These are phyloP conservation scores for Megaleporinus macrocephalus DNA, from an alignment of 2,113 vertebrate genomes.

Conservation along the genomic window DNA sequence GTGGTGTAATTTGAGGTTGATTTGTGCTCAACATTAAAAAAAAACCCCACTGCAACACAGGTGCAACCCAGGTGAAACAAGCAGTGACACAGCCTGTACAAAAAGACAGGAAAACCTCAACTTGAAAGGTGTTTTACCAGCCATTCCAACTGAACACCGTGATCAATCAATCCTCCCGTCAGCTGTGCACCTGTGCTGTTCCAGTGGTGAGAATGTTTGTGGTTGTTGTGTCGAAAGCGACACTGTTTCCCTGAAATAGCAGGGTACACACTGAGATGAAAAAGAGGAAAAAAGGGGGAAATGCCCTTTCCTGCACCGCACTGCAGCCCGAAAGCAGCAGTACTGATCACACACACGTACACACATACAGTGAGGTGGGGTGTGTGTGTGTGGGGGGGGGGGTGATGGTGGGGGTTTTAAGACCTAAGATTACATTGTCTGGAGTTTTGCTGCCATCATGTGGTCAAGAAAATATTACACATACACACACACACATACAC, in stretches of 20 bases:
- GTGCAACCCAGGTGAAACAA: neutral
- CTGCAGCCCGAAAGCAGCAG: slow-evolving; percentile 30
- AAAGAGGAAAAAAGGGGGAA: neutral
- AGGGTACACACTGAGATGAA: slow-evolving; percentile 11
- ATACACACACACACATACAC: too few species aligned
- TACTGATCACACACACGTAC: neutral
- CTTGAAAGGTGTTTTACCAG: neutral
- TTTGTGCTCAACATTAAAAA: neutral
- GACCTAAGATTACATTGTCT: slow-evolving; percentile 1
- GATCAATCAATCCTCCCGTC: slow-evolving; percentile 27
- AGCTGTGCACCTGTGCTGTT: neutral
- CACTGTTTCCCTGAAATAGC: slow-evolving; percentile 26
- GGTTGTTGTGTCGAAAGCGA: slow-evolving; percentile 20
- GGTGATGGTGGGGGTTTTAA: too few species aligned
- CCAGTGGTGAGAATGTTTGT: slow-evolving; percentile 19
- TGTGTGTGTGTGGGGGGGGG: slow-evolving; percentile 40
- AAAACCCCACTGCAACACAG: neutral
- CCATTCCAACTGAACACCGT: neutral
- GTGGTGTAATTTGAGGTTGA: neutral
- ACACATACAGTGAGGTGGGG: neutral
- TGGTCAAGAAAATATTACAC: slow-evolving; percentile 23
- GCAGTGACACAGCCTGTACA: neutral
- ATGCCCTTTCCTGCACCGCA: slow-evolving; percentile 29
- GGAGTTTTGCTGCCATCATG: slow-evolving; percentile 50
- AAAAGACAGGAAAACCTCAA: neutral